phyloP scores from a whole-genome alignment of 2,113 vertebrate genomes.

The Hippocampus abdominalis region DNA sequence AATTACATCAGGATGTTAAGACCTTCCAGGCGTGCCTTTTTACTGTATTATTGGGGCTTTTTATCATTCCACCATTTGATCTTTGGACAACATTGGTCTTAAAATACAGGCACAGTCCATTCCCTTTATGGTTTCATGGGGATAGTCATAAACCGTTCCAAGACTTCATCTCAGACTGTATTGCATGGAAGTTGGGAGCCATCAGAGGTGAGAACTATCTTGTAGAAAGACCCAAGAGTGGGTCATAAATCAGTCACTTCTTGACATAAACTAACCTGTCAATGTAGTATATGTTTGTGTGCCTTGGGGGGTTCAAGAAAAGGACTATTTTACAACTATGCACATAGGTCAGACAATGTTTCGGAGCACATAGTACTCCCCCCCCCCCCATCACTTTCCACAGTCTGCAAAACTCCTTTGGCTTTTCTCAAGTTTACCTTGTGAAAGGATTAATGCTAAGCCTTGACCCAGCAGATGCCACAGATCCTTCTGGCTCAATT shows the following conservation, averaged over 20 bases:
- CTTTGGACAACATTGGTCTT: background rate
- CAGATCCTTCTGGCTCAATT: constrained; percentile 50
- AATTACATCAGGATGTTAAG: too few relatives aligned
- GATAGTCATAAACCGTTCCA: too few relatives aligned
- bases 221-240: background rate
- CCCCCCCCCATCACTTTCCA: background rate
- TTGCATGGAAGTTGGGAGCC: too few relatives aligned
- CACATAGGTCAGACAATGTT: background rate
- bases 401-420: constrained; percentile 2
- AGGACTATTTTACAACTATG: too few relatives aligned
- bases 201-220: too few relatives aligned
- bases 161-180: too few relatives aligned
- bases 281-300: too few relatives aligned
- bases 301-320: too few relatives aligned
- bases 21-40: too few relatives aligned
- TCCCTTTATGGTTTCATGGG: too few relatives aligned
- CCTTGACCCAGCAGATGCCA: constrained; percentile 44
- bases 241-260: too few relatives aligned
- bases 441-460: constrained; percentile 65
- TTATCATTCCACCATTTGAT: background rate
- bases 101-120: background rate
- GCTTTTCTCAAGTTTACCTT: constrained; percentile 29
- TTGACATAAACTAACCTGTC: too few relatives aligned
- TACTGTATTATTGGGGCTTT: background rate
- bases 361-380: background rate